Percentiles rank a stretch among this genome's conserved stretches.
phyloP scores from a whole-genome alignment of 2,888 invertebrate species.

The Atethmia centrago region DNA sequence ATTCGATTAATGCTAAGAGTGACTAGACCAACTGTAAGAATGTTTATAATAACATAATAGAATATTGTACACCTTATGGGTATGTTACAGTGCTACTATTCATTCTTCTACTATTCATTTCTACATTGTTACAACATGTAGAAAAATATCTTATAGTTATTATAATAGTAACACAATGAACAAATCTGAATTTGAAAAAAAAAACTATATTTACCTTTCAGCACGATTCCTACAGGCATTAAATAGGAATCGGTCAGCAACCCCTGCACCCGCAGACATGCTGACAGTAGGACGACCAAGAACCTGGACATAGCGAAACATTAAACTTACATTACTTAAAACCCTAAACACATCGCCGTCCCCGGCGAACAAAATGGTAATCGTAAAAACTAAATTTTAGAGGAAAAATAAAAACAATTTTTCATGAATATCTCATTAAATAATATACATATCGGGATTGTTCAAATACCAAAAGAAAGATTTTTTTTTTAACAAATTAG shows the following conservation, averaged over 20 bases:
- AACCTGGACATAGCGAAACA: conserved; percentile 19
- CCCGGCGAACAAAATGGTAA: background rate
- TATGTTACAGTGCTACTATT: no score
- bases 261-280: background rate
- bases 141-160: no score
- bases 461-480: background rate
- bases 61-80: no score
- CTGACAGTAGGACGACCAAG: background rate
- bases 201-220: conserved; percentile 42
- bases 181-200: background rate
- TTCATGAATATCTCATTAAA: background rate
- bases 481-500: no score
- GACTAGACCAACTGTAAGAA: no score
- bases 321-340: background rate
- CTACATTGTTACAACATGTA: no score
- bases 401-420: background rate
- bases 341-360: background rate
- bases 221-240: conserved; percentile 33
- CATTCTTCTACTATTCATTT: no score
- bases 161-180: no score
- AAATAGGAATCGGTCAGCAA: background rate
- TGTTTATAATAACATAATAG: no score
- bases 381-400: background rate
- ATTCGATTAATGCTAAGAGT: no score
- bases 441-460: background rate